Conservation (phyloP, 1,140 invertebrate genomes). For the Phenacoccus solenopsis region DNA sequence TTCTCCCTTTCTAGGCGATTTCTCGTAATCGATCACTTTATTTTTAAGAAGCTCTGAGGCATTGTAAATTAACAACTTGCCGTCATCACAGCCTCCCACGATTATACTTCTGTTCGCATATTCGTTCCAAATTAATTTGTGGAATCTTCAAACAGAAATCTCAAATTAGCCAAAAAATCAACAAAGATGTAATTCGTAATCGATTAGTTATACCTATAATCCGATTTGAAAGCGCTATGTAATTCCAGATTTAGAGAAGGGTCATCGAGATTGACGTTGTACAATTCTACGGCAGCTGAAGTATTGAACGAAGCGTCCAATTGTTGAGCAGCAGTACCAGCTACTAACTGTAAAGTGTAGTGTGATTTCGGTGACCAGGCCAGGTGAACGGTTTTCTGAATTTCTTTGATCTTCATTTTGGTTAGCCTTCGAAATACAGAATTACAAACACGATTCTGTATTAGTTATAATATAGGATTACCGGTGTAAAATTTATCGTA, state of each 20-base stretch:
- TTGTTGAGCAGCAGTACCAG: conserved; percentile 89
- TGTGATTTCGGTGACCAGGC: conserved; percentile 79
- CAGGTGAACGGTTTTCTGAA: conserved; percentile 82
- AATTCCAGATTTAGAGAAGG: conserved; percentile 63
- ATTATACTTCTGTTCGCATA: conserved; percentile 54
- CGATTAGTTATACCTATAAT: conserved; percentile 52
- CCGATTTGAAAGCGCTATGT: conserved; percentile 50
- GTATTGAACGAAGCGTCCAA: conserved; percentile 80
- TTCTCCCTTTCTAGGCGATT: conserved; percentile 37
- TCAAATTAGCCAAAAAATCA: no score
- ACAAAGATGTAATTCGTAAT: no score
- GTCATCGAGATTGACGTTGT: conserved; percentile 66
- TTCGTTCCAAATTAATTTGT: conserved; percentile 77
- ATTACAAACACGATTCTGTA: no score
- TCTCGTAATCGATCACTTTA: not conserved
- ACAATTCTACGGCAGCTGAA: conserved; percentile 66
- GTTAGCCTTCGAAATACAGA: no score
- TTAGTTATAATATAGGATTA: no score
- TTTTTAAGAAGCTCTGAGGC: conserved; percentile 58
- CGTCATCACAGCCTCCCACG: conserved; percentile 80
- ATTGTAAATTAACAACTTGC: conserved; percentile 72
- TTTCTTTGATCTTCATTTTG: conserved; percentile 85
- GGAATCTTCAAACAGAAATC: conserved; percentile 52
- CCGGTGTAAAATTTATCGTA: no score
- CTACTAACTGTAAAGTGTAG: conserved; percentile 67